These are phyloP conservation scores for Myotis daubentonii DNA, from an alignment of 2,797 vertebrate genomes.

Conservation along the genomic window DNA sequence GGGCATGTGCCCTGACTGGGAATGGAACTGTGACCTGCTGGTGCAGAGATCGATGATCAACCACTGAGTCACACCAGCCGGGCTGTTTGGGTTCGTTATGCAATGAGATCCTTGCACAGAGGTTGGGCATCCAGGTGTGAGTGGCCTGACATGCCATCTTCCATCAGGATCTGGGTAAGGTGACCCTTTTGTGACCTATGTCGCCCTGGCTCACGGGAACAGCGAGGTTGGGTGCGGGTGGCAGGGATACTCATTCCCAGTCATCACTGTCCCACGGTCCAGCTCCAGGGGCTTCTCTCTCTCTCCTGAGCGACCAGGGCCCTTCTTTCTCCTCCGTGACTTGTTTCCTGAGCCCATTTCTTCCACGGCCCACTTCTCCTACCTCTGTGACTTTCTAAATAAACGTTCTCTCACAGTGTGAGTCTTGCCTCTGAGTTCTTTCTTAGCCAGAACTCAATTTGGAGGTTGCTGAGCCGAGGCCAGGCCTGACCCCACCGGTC, in stretches of 20 bases:
- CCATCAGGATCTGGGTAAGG: background rate
- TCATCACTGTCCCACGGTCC: background rate
- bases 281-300: background rate
- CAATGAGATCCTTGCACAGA: background rate
- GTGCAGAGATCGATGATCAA: too few species aligned
- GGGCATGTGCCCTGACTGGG: too few species aligned
- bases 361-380: too few species aligned
- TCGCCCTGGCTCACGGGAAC: background rate
- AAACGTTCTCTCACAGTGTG: background rate
- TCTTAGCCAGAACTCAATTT: too few species aligned
- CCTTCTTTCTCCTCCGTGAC: background rate
- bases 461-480: too few species aligned
- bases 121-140: background rate
- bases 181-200: conserved; percentile 6
- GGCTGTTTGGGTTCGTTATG: background rate
- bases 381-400: background rate
- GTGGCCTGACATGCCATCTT: background rate
- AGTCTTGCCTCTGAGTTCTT: background rate
- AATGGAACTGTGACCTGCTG: too few species aligned
- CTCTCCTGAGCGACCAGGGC: too few species aligned
- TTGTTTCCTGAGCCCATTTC: background rate
- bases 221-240: background rate
- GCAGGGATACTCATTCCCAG: background rate
- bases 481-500: too few species aligned
- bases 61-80: too few species aligned